Conservation (phyloP, 2,113 vertebrate genomes). For the Zosterops hypoxanthus region DNA sequence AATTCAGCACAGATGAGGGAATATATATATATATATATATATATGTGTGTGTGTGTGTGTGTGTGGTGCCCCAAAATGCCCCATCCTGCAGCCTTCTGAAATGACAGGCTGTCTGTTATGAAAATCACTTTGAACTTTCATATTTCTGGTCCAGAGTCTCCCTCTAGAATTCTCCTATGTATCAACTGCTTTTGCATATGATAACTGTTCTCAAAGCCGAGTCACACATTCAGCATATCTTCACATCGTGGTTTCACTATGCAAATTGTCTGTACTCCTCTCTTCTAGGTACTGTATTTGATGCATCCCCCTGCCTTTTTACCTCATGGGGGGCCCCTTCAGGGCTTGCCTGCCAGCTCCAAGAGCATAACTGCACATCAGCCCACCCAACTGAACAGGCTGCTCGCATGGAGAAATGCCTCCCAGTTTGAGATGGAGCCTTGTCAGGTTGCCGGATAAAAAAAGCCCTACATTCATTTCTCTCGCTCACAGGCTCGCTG, state of each 20-base stretch:
- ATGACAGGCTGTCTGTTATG: neutral
- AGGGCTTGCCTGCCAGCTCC: neutral
- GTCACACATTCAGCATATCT: neutral
- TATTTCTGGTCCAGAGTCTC: neutral
- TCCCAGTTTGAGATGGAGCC: neutral
- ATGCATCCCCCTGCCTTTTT: neutral
- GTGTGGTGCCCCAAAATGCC: neutral
- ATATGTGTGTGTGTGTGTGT: too few species aligned
- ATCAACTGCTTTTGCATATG: neutral
- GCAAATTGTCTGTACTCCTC: neutral
- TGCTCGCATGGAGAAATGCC: neutral
- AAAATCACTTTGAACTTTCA: neutral
- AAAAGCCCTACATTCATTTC: constrained; percentile 19
- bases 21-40: neutral
- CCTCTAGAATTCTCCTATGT: neutral
- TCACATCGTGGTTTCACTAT: neutral
- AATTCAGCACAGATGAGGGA: neutral
- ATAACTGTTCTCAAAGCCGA: neutral
- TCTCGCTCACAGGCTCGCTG: neutral
- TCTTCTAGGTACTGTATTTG: neutral
- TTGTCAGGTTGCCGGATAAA: neutral
- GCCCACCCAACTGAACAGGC: neutral
- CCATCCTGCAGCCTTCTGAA: neutral
- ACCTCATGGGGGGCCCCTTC: fast-evolving
- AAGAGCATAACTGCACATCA: neutral